These are phyloP conservation scores for Pristionchus japonicus DNA, from an alignment of 2,888 invertebrate species.

Conservation along the genomic window DNA sequence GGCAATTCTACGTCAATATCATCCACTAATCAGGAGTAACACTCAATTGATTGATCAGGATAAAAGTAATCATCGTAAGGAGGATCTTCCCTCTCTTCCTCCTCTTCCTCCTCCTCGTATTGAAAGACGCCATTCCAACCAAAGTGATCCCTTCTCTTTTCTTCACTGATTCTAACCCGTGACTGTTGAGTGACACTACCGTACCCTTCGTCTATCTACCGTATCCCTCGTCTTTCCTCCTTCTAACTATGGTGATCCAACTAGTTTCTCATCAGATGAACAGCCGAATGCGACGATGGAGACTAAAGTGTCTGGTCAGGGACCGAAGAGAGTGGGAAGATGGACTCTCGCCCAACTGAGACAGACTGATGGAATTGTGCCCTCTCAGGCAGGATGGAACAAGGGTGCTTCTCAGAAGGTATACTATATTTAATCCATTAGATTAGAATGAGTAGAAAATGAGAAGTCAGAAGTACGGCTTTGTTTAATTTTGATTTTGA, in stretches of 20 bases:
- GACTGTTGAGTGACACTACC: not conserved
- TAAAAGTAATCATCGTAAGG: not conserved
- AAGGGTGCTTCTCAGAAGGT: conserved; percentile 75
- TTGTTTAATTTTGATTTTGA: too few relatives aligned
- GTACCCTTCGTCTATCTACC: too few relatives aligned
- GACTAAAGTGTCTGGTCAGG: conserved; percentile 73
- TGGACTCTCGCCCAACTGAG: conserved; percentile 75
- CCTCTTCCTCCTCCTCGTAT: conserved; percentile 17
- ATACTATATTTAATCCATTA: too few relatives aligned
- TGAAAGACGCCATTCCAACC: not conserved
- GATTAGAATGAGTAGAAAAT: too few relatives aligned
- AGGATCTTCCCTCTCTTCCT: not conserved
- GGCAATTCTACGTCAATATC: conserved; percentile 31
- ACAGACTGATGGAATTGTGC: conserved; percentile 75
- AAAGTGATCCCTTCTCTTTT: not conserved
- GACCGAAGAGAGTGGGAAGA: conserved; percentile 71
- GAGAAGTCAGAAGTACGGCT: too few relatives aligned
- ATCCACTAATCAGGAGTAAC: conserved; percentile 7
- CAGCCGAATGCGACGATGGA: conserved; percentile 75
- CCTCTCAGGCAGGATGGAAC: conserved; percentile 76
- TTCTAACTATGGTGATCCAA: not conserved
- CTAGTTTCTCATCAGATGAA: conserved; percentile 52
- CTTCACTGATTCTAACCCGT: not conserved
- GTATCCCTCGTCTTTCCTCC: not conserved
- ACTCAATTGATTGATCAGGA: conserved; percentile 1